These are phyloP conservation scores for Clamator glandarius DNA, from an alignment of 2,797 vertebrate genomes.

Conservation along the genomic window DNA sequence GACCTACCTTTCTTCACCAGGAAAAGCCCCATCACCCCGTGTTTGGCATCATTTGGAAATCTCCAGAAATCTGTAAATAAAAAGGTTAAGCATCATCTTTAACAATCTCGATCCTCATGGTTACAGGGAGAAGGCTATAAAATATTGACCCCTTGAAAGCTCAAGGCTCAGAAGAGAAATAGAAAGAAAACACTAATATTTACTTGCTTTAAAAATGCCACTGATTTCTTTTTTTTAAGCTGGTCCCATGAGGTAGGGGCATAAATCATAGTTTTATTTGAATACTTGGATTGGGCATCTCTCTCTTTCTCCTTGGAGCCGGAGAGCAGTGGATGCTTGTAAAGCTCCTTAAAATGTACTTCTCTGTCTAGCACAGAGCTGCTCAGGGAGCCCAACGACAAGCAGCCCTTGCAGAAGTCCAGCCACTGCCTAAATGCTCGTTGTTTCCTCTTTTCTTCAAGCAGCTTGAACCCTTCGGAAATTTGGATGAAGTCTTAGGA, in stretches of 20 bases:
- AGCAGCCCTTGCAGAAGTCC: not conserved
- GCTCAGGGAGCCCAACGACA: not conserved
- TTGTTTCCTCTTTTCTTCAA: not conserved
- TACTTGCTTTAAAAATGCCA: not conserved
- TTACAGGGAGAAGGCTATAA: not conserved
- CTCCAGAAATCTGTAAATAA: not conserved
- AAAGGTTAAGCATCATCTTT: not conserved
- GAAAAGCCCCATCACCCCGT: not conserved
- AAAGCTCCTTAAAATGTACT: not conserved
- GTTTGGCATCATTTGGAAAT: fast-evolving
- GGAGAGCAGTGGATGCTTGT: not conserved
- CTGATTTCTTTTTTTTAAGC: not conserved
- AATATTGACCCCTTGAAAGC: slow-evolving; percentile 3
- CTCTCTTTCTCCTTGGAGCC: not conserved
- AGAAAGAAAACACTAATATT: slow-evolving; percentile 18
- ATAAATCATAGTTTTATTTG: slow-evolving; percentile 21
- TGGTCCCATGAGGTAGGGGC: not conserved
- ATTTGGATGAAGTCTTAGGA: no score
- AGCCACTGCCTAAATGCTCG: not conserved
- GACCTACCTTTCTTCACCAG: not conserved
- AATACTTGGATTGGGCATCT: not conserved
- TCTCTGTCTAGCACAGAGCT: not conserved
- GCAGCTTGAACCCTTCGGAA: not conserved
- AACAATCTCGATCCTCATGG: not conserved
- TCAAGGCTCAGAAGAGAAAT: not conserved